A percentile compares a stretch with the other conserved stretches of the same genome.
Evolutionary conservation across 2,113 vertebrate species (phyloP).

Genomic region (Piprites chloris): DNA sequence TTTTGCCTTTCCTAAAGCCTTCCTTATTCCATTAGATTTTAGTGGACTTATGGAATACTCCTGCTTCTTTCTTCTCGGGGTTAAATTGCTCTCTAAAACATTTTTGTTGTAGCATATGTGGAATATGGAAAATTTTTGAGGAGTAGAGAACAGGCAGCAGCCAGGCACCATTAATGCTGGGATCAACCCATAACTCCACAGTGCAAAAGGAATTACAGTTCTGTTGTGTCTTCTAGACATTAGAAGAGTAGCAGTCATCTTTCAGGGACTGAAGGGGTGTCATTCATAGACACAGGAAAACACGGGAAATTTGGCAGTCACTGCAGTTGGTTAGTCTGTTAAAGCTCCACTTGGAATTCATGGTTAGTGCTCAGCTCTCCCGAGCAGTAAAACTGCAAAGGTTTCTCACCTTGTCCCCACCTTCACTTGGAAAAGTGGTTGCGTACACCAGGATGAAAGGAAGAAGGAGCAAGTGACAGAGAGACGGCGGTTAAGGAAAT

Average conservation of each 20-base stretch:
- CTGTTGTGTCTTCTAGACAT: not conserved
- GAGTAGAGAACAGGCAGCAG: not conserved
- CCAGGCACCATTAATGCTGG: not conserved
- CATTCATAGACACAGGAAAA: not conserved
- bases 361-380: not conserved
- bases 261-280: not conserved
- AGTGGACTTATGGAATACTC: not conserved
- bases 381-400: not conserved
- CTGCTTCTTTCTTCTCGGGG: not conserved
- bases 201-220: not conserved
- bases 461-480: not conserved
- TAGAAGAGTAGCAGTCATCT: not conserved
- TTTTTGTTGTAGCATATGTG: not conserved
- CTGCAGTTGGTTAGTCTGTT: not conserved
- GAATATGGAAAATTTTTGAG: not conserved
- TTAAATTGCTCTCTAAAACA: not conserved
- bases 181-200: not conserved
- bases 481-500: not conserved
- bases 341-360: not conserved
- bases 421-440: not conserved
- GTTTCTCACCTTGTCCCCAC: not conserved
- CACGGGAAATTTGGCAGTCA: not conserved
- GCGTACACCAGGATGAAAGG: not conserved
- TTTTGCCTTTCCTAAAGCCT: not conserved
- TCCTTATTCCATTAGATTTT: not conserved